Evolutionary conservation across 1,140 invertebrate genomes (phyloP).

Genomic region (Drosophila elegans): DNA sequence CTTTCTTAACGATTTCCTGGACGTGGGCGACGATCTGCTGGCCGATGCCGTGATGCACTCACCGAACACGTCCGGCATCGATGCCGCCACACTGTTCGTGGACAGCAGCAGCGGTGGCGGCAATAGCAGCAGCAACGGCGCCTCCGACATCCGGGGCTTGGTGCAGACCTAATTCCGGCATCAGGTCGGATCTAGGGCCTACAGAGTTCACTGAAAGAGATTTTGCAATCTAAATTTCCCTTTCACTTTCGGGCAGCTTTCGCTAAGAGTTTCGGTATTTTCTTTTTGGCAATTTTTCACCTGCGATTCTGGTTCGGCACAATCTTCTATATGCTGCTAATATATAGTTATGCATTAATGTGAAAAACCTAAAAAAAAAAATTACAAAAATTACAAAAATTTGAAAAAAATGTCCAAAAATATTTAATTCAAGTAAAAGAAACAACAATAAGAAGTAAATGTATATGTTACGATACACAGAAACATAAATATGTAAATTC

Average conservation of each 20-base stretch:
- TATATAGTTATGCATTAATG: constrained; percentile 57
- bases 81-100: constrained; percentile 72
- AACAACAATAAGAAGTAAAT: constrained; percentile 15
- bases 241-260: constrained; percentile 47
- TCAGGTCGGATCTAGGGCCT: constrained; percentile 4
- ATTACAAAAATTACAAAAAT: constrained; percentile 35
- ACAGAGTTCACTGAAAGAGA: constrained; percentile 17
- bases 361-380: constrained; percentile 44
- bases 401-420: constrained; percentile 43
- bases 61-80: constrained; percentile 74
- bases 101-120: constrained; percentile 70
- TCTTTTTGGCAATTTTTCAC: constrained; percentile 21
- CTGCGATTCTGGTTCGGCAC: constrained; percentile 40
- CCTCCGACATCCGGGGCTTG: constrained; percentile 75
- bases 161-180: constrained; percentile 68
- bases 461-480: constrained; percentile 18
- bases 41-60: constrained; percentile 75
- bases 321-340: constrained; percentile 50
- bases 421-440: constrained; percentile 43
- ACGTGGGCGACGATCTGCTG: constrained; percentile 75
- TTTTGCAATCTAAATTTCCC: constrained; percentile 35
- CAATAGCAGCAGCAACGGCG: constrained; percentile 59
- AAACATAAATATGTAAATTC: constrained; percentile 60
- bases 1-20: constrained; percentile 79
- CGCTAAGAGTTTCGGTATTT: constrained; percentile 34